Evolutionary conservation across 2,113 vertebrate genomes (phyloP).

Genomic region (Chionodraco myersi): DNA sequence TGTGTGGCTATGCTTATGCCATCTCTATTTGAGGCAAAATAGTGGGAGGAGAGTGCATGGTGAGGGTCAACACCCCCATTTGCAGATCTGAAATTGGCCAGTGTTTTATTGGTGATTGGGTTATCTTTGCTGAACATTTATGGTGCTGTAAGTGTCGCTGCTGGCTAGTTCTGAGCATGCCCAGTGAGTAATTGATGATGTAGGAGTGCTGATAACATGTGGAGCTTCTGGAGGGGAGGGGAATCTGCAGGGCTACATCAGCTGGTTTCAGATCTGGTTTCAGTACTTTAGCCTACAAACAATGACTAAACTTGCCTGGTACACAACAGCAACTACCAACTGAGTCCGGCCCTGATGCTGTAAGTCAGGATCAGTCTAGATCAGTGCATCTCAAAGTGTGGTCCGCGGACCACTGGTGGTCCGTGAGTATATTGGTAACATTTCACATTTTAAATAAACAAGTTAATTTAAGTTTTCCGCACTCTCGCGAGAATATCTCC

Average conservation of each 20-base stretch:
- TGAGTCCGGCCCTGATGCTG: neutral
- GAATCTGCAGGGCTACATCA: neutral
- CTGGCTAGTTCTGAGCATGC: constrained; percentile 54
- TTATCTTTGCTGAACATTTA: constrained; percentile 26
- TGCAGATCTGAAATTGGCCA: constrained; percentile 38
- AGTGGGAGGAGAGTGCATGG: constrained; percentile 70
- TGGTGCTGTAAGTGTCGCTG: constrained; percentile 18
- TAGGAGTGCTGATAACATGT: constrained; percentile 9
- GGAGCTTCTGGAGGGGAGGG: constrained; percentile 16
- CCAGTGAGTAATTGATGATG: constrained; percentile 22
- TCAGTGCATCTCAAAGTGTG: neutral
- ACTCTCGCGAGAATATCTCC: too few species aligned
- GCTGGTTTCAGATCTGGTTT: constrained; percentile 2
- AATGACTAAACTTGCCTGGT: neutral
- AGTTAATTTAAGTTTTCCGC: too few species aligned
- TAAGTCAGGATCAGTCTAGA: constrained; percentile 13
- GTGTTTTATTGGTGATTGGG: constrained; percentile 38
- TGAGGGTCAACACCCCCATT: constrained; percentile 71
- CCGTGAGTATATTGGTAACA: too few species aligned
- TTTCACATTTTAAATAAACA: too few species aligned
- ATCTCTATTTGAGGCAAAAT: constrained; percentile 74
- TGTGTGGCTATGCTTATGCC: constrained; percentile 47
- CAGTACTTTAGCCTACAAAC: neutral
- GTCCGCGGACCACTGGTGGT: too few species aligned
- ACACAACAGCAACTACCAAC: constrained; percentile 6